Evolutionary conservation across 2,797 vertebrate species (phyloP).

Genomic region (Sparidentex hasta): DNA sequence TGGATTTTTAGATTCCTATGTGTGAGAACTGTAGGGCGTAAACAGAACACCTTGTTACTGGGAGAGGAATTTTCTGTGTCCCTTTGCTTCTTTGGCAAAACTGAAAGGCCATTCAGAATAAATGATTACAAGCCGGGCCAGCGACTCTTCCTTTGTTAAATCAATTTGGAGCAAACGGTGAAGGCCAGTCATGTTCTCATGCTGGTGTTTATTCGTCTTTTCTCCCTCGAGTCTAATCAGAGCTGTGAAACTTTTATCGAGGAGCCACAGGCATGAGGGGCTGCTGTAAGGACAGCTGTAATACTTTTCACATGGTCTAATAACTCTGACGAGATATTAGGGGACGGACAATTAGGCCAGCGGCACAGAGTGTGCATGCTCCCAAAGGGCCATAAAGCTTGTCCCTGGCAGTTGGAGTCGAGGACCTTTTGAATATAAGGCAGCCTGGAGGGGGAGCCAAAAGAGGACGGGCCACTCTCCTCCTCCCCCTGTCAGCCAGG

Average conservation of each 20-base stretch:
- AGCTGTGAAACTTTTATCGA: constrained; percentile 52
- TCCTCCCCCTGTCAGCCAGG: constrained; percentile 37
- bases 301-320: constrained; percentile 66
- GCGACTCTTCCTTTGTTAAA: constrained; percentile 48
- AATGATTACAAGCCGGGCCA: constrained; percentile 27
- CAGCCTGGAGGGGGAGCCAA: constrained; percentile 50
- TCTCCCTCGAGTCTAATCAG: constrained; percentile 30
- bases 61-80: constrained; percentile 18
- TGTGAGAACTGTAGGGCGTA: constrained; percentile 19
- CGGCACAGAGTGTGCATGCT: constrained; percentile 43
- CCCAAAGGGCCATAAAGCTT: constrained; percentile 43
- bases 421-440: constrained; percentile 54
- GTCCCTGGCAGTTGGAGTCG: constrained; percentile 52
- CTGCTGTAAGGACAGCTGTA: constrained; percentile 46
- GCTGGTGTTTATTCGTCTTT: constrained; percentile 38
- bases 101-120: constrained; percentile 45
- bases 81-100: constrained; percentile 39
- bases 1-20: constrained; percentile 25
- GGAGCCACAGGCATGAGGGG: constrained; percentile 36
- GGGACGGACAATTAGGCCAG: constrained; percentile 68
- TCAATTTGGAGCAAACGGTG: constrained; percentile 41
- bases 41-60: constrained; percentile 34
- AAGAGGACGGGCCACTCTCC: constrained; percentile 39
- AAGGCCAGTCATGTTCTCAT: constrained; percentile 18
- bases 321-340: constrained; percentile 64